Base-by-base conservation (phyloP, 2,797 vertebrate genomes). In the Australoheros facetus region DNA sequence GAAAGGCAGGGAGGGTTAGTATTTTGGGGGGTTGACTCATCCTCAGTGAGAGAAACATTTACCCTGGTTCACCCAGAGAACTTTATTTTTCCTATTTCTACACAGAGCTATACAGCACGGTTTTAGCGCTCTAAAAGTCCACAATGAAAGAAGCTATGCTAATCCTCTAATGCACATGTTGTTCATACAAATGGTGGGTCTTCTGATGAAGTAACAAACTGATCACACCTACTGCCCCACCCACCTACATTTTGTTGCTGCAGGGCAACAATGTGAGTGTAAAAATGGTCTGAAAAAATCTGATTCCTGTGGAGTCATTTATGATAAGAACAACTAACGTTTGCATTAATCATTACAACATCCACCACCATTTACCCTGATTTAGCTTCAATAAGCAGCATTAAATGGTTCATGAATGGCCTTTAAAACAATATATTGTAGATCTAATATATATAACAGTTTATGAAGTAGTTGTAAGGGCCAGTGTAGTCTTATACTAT, bases 1-100 rank as follows among this genome's bases (percentile, higher is more conserved):
- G 83, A 81, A 79, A 64, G 0, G 14, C 60, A 45, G 60, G 0
- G 3, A 64, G 21, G 14, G 21, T 64, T 17, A 17, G 59, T 26
- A 16, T 62, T 62, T 42, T n/a, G 37, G 59, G 23, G 26, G 32
- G 53, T 73, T 56, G 23, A 53, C 54, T 73, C 56, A 23, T 77
- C 66, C 13, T 73, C 48, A 2, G 70, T 7, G 19, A 62, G 19
- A 75, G 58, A 66, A 12, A 39, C 28, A 78, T 78, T 80, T 56
- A 32, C 64, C 21, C 56, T 54, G 4, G 16, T 66, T 73, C 55
- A 56, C 34, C 37, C 37, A 0, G 0, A 45, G 42, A 64, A 42
- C 12, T 16, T 45, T 23, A 37, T 7, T 51, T 51, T 51, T 51
- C 48, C 17, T 51, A 17, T 51, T 51, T 51, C 16, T 19, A 7